A percentile compares a stretch with the other conserved stretches of the same genome.
Conservation (phyloP, 2,888 invertebrate species). For the Ormyrus nitidulus region DNA sequence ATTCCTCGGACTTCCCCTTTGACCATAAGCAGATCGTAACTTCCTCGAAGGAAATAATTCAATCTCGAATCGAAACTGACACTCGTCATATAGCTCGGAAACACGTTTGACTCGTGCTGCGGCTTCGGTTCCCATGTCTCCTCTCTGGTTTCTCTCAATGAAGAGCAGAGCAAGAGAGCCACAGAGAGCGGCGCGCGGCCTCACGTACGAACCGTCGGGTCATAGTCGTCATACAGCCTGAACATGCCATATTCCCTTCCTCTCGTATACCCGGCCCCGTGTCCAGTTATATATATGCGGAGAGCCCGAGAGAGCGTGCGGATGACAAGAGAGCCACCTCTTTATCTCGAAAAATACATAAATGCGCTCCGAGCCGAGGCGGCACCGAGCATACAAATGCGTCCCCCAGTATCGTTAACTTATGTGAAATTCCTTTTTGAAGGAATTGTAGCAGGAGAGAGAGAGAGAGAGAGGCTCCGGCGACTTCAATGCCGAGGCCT, state of each 20-base stretch:
- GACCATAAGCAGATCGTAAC: neutral
- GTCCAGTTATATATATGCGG: constrained; percentile 5
- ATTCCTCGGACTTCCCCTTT: no score
- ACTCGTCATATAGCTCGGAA: constrained; percentile 6
- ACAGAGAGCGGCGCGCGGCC: constrained; percentile 9
- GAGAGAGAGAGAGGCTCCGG: neutral
- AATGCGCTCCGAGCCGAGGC: constrained; percentile 18
- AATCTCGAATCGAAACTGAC: constrained; percentile 46
- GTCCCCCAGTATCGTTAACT: constrained; percentile 9
- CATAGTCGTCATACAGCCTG: constrained; percentile 39
- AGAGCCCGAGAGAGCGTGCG: constrained; percentile 17
- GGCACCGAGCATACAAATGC: constrained; percentile 48
- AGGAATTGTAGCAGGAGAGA: constrained; percentile 11
- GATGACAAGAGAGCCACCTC: constrained; percentile 49
- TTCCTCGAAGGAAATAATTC: constrained; percentile 43
- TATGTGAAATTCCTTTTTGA: constrained; percentile 36
- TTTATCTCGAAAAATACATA: constrained; percentile 43
- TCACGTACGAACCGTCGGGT: constrained; percentile 36
- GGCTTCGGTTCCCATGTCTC: constrained; percentile 42
- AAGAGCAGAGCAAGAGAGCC: constrained; percentile 7
- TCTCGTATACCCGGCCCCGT: neutral
- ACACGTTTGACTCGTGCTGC: constrained; percentile 56
- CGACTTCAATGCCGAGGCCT: no score
- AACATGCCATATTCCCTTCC: neutral
- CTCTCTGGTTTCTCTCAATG: constrained; percentile 40